A percentile compares a stretch with the other conserved stretches of the same genome.
phyloP scores from a whole-genome alignment of 2,888 invertebrate species.

The Aphidoletes aphidimyza region DNA sequence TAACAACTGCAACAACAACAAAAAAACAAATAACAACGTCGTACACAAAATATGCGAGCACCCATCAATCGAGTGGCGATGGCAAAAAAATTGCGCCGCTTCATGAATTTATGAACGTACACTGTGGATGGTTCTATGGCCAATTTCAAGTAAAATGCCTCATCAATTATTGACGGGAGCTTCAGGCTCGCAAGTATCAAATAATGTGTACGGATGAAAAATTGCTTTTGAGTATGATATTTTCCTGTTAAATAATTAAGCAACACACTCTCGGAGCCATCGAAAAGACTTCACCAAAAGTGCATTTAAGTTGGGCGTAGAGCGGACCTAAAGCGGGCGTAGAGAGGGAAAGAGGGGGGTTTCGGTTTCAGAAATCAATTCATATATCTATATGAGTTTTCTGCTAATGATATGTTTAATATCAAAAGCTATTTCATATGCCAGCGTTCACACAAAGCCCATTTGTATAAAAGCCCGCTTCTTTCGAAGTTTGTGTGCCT shows the following conservation, averaged over 20 bases:
- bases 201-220: conserved; percentile 14
- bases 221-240: conserved; percentile 28
- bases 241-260: conserved; percentile 39
- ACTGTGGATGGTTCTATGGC: not conserved
- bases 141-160: conserved; percentile 42
- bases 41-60: not conserved
- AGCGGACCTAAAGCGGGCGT: not conserved
- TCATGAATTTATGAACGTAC: conserved; percentile 43
- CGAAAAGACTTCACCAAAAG: no score
- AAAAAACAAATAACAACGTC: no score
- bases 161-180: not conserved
- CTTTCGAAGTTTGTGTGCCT: not conserved
- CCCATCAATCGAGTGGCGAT: not conserved
- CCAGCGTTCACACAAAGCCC: not conserved
- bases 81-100: not conserved
- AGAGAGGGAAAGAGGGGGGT: no score
- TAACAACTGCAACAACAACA: no score
- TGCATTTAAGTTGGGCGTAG: not conserved
- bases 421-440: not conserved
- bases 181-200: conserved; percentile 42
- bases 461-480: not conserved
- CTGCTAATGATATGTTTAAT: conserved; percentile 38
- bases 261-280: not conserved
- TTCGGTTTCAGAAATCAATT: not conserved
- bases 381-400: not conserved